A percentile compares a stretch with the other conserved stretches of the same genome.
phyloP scores from a whole-genome alignment of 2,888 invertebrate species.

The Folsomia candida region DNA sequence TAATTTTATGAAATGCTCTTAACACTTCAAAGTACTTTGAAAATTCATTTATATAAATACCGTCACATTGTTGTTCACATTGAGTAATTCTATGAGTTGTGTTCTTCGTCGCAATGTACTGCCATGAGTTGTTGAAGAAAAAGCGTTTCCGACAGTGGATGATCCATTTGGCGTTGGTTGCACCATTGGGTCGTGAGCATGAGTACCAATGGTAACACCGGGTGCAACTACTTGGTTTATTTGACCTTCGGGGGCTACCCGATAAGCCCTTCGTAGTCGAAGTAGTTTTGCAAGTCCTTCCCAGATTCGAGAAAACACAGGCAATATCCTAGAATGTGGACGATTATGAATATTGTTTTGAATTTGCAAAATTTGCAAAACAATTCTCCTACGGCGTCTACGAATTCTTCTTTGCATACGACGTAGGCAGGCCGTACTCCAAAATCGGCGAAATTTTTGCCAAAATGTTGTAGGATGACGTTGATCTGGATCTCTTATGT shows the following conservation, averaged over 20 bases:
- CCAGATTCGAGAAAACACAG: background rate
- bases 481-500: slow-evolving; percentile 3
- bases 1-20: too few relatives aligned
- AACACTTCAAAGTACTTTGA: too few relatives aligned
- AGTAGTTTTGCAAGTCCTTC: background rate
- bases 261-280: background rate
- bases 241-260: background rate
- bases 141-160: too few relatives aligned
- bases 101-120: background rate
- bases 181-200: too few relatives aligned
- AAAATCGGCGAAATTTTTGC: background rate
- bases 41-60: too few relatives aligned
- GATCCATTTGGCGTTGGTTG: too few relatives aligned
- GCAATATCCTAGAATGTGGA: background rate
- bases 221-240: background rate
- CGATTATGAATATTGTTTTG: background rate
- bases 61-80: too few relatives aligned
- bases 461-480: background rate
- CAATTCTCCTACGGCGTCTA: background rate
- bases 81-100: background rate
- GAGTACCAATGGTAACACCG: too few relatives aligned
- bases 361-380: background rate
- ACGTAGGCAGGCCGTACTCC: background rate
- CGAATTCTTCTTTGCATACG: background rate
- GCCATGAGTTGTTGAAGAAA: background rate